A percentile compares a stretch with the other conserved stretches of the same genome.
Conservation (phyloP, 2,797 vertebrate species). For the Artibeus jamaicensis region DNA sequence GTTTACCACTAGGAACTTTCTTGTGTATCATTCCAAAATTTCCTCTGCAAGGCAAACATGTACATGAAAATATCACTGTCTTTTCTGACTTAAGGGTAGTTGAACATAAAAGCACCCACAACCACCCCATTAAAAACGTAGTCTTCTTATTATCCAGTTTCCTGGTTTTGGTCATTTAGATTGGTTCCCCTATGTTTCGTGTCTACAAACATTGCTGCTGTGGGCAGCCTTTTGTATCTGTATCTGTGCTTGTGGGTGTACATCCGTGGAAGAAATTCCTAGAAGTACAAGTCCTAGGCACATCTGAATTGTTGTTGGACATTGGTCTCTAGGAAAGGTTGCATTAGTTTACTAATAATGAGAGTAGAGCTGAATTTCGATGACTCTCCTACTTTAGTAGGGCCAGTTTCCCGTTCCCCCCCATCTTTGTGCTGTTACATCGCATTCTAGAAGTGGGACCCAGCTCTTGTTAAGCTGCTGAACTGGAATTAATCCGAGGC, state of each 20-base stretch:
- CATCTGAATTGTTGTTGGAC: constrained; percentile 1
- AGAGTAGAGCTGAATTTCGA: background rate
- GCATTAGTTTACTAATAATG: background rate
- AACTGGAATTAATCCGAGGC: background rate
- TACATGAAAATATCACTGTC: background rate
- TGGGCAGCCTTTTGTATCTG: background rate
- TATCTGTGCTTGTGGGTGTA: background rate
- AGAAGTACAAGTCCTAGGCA: background rate
- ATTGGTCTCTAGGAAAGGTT: background rate
- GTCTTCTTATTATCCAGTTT: background rate
- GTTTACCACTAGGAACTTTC: background rate
- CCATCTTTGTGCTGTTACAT: background rate
- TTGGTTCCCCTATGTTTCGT: background rate
- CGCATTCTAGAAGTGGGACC: background rate
- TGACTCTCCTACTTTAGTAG: background rate
- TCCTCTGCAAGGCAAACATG: background rate
- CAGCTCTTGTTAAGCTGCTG: background rate
- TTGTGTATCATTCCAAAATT: background rate
- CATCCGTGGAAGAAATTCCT: background rate
- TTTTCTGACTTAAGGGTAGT: background rate
- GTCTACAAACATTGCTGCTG: background rate
- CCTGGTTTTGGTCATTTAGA: background rate
- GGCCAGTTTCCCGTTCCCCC: background rate
- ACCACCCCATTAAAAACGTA: background rate
- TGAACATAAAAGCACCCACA: background rate